Evolutionary conservation across 2,113 vertebrate genomes (phyloP), one percentile per base, ranked within the genome.

Genomic region (Sphaerodactylus townsendi): DNA sequence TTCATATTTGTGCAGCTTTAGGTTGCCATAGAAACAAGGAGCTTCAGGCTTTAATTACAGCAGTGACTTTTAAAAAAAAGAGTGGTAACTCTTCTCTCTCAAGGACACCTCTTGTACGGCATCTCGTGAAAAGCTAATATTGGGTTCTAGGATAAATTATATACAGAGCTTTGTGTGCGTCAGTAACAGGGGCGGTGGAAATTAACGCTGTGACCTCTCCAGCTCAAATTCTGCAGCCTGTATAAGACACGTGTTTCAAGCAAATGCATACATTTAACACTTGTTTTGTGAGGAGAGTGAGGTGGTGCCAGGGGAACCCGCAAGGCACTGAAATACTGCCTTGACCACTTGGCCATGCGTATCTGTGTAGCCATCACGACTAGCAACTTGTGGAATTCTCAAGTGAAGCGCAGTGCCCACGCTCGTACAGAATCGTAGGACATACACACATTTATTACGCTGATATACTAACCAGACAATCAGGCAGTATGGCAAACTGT

Each of bases 11-110:
- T 71, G 79, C 81, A 90, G 84, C 66, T 89, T 87, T 87, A 85
- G 0, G 86, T 94, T 93, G 92, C 93, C 81, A 0, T 89, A 84
- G 92, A 81, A 93, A 95, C 89, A 0, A 14, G n/a, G 79, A 83
- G 56, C 72, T 84, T 15, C 0, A 1, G 83, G 76, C 88, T 92
- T 90, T 92, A 91, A 93, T 93, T 92, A 77, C 73, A 0, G 2
- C 44, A 0, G 0, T 0, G 3, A 17, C 1, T 85, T 2, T 69
- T 13, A 69, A 74, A 77, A 69, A 74, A 77, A 68, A 64, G 50
- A 64, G 64, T 39, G 48, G 37, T 72, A 79, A 66, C 72, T 81
- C 76, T 39, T 46, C 74, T 73, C 77, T 77, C 48, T 35, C 56
- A 86, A 87, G 85, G 62, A 85, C 35, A 74, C 53, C 50, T 1